These are phyloP conservation scores for Leptinotarsa juncta DNA, from an alignment of 2,888 invertebrate genomes.

Conservation along the genomic window DNA sequence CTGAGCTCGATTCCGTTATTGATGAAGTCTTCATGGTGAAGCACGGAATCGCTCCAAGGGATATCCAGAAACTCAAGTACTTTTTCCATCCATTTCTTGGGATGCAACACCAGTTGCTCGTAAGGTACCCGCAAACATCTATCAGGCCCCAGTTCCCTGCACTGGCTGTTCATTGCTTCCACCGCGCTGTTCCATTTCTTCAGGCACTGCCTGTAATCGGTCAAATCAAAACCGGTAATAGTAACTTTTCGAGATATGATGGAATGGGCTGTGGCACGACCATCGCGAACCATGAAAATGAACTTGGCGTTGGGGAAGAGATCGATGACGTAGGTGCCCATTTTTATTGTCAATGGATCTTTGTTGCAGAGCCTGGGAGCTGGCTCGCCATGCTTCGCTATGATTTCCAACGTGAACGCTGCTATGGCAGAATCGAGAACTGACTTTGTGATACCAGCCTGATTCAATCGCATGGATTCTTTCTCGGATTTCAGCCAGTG, in stretches of 20 bases:
- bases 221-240: slow-evolving; percentile 81
- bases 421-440: slow-evolving; percentile 95
- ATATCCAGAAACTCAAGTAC: slow-evolving; percentile 90
- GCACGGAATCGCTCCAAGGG: slow-evolving; percentile 94
- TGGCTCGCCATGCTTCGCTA: slow-evolving; percentile 95
- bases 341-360: slow-evolving; percentile 97
- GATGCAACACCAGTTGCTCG: slow-evolving; percentile 96
- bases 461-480: slow-evolving; percentile 88
- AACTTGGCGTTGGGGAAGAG: slow-evolving; percentile 98
- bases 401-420: slow-evolving; percentile 96
- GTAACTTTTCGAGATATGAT: slow-evolving; percentile 93
- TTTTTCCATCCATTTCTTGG: slow-evolving; percentile 86
- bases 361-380: slow-evolving; percentile 97
- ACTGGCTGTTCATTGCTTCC: slow-evolving; percentile 94
- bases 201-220: slow-evolving; percentile 93
- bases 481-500: slow-evolving; percentile 96
- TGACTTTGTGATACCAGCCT: slow-evolving; percentile 93
- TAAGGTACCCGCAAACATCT: slow-evolving; percentile 92
- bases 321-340: slow-evolving; percentile 93
- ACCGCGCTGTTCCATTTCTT: slow-evolving; percentile 97
- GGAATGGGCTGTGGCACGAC: slow-evolving; percentile 97
- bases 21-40: slow-evolving; percentile 97
- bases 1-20: slow-evolving; percentile 96
- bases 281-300: slow-evolving; percentile 98
- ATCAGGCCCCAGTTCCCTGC: slow-evolving; percentile 80